Base-by-base conservation (phyloP, 2,113 vertebrate species). In the Neofelis nebulosa region DNA sequence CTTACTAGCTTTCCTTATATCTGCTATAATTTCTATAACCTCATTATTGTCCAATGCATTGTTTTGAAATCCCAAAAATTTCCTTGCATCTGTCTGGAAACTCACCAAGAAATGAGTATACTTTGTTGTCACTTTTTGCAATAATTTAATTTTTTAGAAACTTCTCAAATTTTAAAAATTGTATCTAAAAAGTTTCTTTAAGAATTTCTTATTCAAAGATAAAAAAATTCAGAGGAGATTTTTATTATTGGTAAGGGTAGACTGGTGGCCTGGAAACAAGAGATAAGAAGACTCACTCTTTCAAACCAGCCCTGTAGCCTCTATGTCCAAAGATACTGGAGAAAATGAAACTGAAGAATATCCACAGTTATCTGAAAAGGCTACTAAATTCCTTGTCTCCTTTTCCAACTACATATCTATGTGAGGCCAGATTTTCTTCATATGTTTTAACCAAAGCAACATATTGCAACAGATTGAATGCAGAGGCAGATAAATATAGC, bases 371-470 rank as follows among this genome's bases (percentile, higher is more conserved):
- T 25, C 19, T 88, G 52, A 83, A 94, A 94, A 96, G 68, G 45
- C 15, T 92, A 36, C 80, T 89, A 90, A 96, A 94, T 89, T 69
- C 84, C 7, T 29, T 33, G n/a, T 91, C 52, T 90, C 25, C 78
- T 96, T 86, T 87, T 88, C 73, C n/a, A 94, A 50, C 18, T 88
- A 33, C n/a, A 18, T 69, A 57, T 68, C 29, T 87, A 14, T 18
- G 23, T 74, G 81, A 90, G 61, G 85, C 45, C 76, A 96, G 65
- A 84, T 87, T 94, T 97, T 96, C n/a, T 94, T 96, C 76, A 71
- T 84, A 80, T 94, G 92, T 65, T 88, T 95, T 81, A 91, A 68
- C 63, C 50, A 95, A 65, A 94, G 48, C 21, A 57, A 92, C 52
- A 41, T 25, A 92, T 19, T 90, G 45, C 66, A 92, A 86, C 33